These are phyloP conservation scores for Bergia puertoricense DNA, from an alignment of 92 coral and sea anemone genomes.

Conservation along the genomic window DNA sequence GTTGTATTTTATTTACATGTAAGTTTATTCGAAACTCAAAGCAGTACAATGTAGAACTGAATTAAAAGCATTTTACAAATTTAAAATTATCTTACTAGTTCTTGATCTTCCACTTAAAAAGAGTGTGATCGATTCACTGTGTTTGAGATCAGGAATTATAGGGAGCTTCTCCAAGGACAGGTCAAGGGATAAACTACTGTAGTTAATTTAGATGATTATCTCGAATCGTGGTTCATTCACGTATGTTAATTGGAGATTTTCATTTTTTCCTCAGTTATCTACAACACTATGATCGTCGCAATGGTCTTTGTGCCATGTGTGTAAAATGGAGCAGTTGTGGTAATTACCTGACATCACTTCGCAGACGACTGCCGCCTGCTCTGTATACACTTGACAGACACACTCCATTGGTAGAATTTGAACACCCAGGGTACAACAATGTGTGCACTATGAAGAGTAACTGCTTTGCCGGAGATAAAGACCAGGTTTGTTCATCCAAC, in stretches of 20 bases:
- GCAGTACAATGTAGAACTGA: too few relatives aligned
- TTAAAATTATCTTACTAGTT: too few relatives aligned
- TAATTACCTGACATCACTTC: conserved; percentile 78
- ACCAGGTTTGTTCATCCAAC: conserved; percentile 65
- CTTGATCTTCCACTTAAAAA: too few relatives aligned
- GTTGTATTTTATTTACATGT: too few relatives aligned
- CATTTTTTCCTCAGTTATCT: conserved; percentile 60
- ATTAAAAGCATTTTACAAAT: too few relatives aligned
- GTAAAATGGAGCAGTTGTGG: conserved; percentile 91
- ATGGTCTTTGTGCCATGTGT: conserved; percentile 91
- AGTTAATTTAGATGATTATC: not conserved
- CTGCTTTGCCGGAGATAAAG: conserved; percentile 94
- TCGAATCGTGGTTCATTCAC: not conserved
- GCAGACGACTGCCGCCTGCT: conserved; percentile 89
- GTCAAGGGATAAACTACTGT: not conserved
- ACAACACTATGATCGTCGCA: conserved; percentile 65
- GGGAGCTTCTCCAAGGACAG: not conserved
- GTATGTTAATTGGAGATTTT: not conserved
- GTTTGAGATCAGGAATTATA: too few relatives aligned
- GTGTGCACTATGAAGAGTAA: conserved; percentile 95
- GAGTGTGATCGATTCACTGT: too few relatives aligned
- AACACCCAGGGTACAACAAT: conserved; percentile 93
- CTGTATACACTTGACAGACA: conserved; percentile 76
- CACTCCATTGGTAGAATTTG: conserved; percentile 79
- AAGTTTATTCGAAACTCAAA: too few relatives aligned